Evolutionary conservation across 2,888 invertebrate species (phyloP), one percentile per base, ranked within the genome.

Genomic region (Conus canariensis): DNA sequence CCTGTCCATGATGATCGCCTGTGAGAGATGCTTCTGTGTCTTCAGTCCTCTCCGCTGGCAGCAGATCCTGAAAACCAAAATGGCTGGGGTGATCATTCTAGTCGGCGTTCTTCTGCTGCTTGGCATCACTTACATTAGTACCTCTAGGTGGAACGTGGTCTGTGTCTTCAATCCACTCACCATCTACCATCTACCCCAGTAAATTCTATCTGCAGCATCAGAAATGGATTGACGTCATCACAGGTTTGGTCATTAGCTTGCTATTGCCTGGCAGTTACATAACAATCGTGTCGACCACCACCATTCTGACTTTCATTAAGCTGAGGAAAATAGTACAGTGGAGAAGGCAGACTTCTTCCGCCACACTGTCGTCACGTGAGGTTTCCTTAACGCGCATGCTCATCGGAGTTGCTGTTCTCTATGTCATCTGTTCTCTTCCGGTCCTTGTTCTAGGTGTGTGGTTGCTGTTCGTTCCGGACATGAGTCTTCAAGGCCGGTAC

Each of bases 21-120:
- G 89, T 56, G 89, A 89, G 85, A 45, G 89, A 6, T 89, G 89
- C 7, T n/a, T 89, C 30, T 89, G 89, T 25, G 85, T 89, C 25
- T 30, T 74, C 70, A 85, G 74, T 25, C 89, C 89, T 56, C 59
- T 89, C 4, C 85, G 85, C 25, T 85, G 85, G 2, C 85, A 85
- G 16, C 45, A 60, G 22, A 25, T 89, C 9, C 70, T 89, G 25
- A 89, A 85, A 67, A 89, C 89, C 25, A 89, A 67, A 30, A 89
- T 85, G 25, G 70, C 77, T 14, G 89, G 56, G 0, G 85, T 58
- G 12, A 25, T 89, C 58, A 6, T 85, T 22, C 6, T 74, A 1
- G 12, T 74, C 19, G 74, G 45, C 0, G 22, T 70, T 19, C 19
- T 30, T 9, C 56, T 85, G 22, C 14, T 85, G 12, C 7, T 89